These are phyloP conservation scores for Mantis religiosa DNA, from an alignment of 2,888 invertebrate species.

Conservation along the genomic window DNA sequence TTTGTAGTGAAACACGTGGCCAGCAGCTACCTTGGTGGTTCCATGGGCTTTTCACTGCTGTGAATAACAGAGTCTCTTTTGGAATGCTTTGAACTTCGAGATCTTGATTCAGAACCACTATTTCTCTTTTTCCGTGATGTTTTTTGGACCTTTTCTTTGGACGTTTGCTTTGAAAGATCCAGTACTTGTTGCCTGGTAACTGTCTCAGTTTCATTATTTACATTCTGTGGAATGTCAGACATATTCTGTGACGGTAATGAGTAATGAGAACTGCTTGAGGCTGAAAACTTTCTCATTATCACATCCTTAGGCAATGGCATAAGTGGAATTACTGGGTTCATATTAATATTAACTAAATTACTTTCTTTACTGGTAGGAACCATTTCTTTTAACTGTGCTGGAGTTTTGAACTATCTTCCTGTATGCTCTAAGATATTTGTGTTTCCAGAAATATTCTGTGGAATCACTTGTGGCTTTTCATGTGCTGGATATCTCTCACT, in stretches of 20 bases:
- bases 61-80: background rate
- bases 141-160: background rate
- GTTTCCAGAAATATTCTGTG: background rate
- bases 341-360: background rate
- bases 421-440: background rate
- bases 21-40: background rate
- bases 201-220: background rate
- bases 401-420: conserved; percentile 40
- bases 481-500: background rate
- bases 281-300: background rate
- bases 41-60: background rate
- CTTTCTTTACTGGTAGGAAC: conserved; percentile 33
- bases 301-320: background rate
- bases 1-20: background rate
- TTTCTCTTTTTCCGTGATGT: background rate
- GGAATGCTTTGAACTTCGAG: background rate
- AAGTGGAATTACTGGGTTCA: background rate
- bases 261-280: background rate
- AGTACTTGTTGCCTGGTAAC: background rate
- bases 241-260: background rate
- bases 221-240: background rate
- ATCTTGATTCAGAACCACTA: background rate
- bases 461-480: background rate
- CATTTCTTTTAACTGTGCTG: conserved; percentile 43
- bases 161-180: background rate